A percentile compares a stretch with the other conserved stretches of the same genome.
These are phyloP conservation scores for Polylopha cassiicola DNA, from an alignment of 2,888 invertebrate species.

Conservation along the genomic window DNA sequence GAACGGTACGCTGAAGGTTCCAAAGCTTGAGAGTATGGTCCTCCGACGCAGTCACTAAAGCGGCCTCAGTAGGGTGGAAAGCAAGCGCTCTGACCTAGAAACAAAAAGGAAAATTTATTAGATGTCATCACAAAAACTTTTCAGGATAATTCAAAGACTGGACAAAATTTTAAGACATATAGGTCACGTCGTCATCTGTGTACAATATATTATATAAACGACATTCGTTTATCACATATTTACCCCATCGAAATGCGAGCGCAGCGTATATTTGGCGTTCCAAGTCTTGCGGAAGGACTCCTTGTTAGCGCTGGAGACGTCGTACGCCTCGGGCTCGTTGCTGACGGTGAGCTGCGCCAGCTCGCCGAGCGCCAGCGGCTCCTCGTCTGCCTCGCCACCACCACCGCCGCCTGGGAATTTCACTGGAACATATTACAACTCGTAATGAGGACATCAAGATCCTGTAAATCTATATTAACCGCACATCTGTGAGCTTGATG, in stretches of 20 bases:
- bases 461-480: too few species aligned
- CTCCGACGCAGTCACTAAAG: conserved; percentile 98
- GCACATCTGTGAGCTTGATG: too few species aligned
- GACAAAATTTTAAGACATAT: too few species aligned
- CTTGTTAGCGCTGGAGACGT: conserved; percentile 86
- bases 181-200: too few species aligned
- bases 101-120: background rate
- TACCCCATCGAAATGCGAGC: conserved; percentile 94
- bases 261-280: conserved; percentile 97
- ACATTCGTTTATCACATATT: conserved; percentile 25
- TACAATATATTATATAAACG: too few species aligned
- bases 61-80: conserved; percentile 96
- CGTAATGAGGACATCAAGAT: too few species aligned
- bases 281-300: conserved; percentile 95
- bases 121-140: background rate
- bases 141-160: too few species aligned
- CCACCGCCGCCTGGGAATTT: conserved; percentile 64
- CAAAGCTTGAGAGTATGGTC: conserved; percentile 99
- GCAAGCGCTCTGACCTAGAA: conserved; percentile 87
- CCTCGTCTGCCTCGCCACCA: conserved; percentile 80
- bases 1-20: conserved; percentile 99
- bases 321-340: conserved; percentile 96
- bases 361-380: conserved; percentile 93
- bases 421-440: conserved; percentile 30
- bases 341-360: conserved; percentile 97